Percentiles rank a stretch among this genome's conserved stretches.
Conservation (phyloP, 2,888 invertebrate species). For the Caenorhabditis sp. region DNA sequence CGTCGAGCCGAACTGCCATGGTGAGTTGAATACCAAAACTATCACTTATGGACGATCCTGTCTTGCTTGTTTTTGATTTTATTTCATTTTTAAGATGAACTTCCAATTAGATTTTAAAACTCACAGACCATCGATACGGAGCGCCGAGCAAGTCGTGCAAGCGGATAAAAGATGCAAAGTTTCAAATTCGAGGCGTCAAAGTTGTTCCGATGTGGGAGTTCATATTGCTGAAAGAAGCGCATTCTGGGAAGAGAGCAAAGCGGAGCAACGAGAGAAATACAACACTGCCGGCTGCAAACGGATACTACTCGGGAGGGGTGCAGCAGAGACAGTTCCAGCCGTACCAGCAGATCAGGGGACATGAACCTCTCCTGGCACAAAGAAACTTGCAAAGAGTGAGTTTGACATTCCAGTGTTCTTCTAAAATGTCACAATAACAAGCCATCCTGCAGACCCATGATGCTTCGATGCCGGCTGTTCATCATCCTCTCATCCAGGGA, state of each 20-base stretch:
- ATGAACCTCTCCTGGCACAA: neutral
- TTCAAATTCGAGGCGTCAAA: conserved; percentile 59
- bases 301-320: conserved; percentile 16
- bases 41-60: neutral
- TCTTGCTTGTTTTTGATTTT: no score
- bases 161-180: conserved; percentile 52
- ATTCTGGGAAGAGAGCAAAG: conserved; percentile 18
- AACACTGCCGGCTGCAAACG: conserved; percentile 21
- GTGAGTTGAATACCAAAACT: conserved; percentile 11
- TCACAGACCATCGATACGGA: conserved; percentile 50
- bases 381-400: neutral
- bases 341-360: conserved; percentile 3
- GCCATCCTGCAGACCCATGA: conserved; percentile 12
- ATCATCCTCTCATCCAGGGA: conserved; percentile 27
- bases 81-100: no score
- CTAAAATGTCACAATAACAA: no score
- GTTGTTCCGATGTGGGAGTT: conserved; percentile 63
- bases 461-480: conserved; percentile 18
- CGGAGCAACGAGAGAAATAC: conserved; percentile 15
- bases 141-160: conserved; percentile 51
- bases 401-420: neutral
- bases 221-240: conserved; percentile 41
- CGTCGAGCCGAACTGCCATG: conserved; percentile 34
- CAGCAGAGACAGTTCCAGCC: conserved; percentile 9
- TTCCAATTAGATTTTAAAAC: no score